phyloP scores from a whole-genome alignment of 1,140 invertebrate genomes.

The Drosophila teissieri region DNA sequence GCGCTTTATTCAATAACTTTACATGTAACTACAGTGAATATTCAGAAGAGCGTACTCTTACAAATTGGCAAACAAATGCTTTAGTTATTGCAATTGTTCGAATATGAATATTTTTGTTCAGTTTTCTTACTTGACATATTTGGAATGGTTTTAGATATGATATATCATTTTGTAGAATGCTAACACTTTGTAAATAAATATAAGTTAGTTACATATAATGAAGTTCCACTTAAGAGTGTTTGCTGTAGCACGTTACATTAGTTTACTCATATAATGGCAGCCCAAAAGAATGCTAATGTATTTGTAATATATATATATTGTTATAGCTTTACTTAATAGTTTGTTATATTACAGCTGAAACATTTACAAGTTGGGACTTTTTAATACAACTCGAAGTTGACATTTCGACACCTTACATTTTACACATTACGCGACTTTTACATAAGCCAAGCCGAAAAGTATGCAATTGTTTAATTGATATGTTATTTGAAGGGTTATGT shows the following conservation, averaged over 20 bases:
- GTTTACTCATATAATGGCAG: not conserved
- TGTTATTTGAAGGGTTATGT: too few relatives aligned
- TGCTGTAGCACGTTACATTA: not conserved
- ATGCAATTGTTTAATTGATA: not conserved
- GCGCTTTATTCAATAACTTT: not conserved
- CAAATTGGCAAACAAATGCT: too few relatives aligned
- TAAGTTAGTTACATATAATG: not conserved
- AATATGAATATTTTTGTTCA: too few relatives aligned
- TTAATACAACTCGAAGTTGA: not conserved
- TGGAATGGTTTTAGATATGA: too few relatives aligned
- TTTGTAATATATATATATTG: not conserved
- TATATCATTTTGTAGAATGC: not conserved
- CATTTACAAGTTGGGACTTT: not conserved
- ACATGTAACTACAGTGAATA: not conserved
- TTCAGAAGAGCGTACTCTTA: not conserved
- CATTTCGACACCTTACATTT: not conserved
- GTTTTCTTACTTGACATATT: too few relatives aligned
- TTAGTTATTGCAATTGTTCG: too few relatives aligned
- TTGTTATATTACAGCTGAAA: too few relatives aligned
- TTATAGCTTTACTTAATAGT: too few relatives aligned
- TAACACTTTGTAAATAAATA: not conserved
- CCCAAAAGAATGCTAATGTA: constrained; percentile 8
- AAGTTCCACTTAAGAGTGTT: not conserved
- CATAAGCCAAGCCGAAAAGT: not conserved
- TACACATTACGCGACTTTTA: not conserved